Conservation (phyloP, 1,140 invertebrate genomes). For the Cyphomyrmex costatus region DNA sequence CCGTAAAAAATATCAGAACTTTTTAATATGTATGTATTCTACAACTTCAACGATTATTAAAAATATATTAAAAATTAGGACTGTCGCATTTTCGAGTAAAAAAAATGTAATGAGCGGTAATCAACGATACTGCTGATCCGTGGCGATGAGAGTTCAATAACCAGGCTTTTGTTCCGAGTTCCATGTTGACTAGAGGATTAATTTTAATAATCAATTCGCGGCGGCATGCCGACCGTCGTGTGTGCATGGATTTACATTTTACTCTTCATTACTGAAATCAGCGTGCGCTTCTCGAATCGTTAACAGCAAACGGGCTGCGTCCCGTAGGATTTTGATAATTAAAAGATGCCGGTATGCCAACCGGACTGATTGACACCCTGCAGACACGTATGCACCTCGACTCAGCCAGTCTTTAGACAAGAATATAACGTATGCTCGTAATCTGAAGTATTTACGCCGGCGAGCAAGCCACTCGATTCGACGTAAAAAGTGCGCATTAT, state of each 20-base stretch:
- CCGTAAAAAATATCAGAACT: background rate
- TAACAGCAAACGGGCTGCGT: slow-evolving; percentile 65
- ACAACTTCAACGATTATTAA: background rate
- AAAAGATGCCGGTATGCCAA: slow-evolving; percentile 62
- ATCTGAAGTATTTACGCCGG: slow-evolving; percentile 64
- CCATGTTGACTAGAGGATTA: slow-evolving; percentile 25
- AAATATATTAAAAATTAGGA: background rate
- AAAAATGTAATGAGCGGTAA: slow-evolving; percentile 12
- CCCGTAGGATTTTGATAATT: slow-evolving; percentile 71
- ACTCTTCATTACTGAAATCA: slow-evolving; percentile 62
- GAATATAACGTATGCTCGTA: slow-evolving; percentile 64
- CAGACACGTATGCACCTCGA: slow-evolving; percentile 50
- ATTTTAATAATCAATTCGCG: slow-evolving; percentile 59
- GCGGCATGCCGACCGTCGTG: slow-evolving; percentile 46
- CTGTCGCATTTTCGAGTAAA: background rate
- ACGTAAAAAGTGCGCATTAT: slow-evolving; percentile 62
- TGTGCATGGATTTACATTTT: slow-evolving; percentile 58
- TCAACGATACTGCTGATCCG: slow-evolving; percentile 39
- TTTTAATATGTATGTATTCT: background rate
- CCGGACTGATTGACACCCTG: slow-evolving; percentile 73
- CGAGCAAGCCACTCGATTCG: background rate
- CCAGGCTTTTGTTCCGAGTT: slow-evolving; percentile 55
- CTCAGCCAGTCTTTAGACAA: slow-evolving; percentile 6
- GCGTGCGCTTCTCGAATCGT: slow-evolving; percentile 59
- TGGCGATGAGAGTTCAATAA: slow-evolving; percentile 54